Evolutionary conservation across 2,113 vertebrate species (phyloP), one percentile per base, ranked within the genome.

Genomic region (Polypterus bichir): DNA sequence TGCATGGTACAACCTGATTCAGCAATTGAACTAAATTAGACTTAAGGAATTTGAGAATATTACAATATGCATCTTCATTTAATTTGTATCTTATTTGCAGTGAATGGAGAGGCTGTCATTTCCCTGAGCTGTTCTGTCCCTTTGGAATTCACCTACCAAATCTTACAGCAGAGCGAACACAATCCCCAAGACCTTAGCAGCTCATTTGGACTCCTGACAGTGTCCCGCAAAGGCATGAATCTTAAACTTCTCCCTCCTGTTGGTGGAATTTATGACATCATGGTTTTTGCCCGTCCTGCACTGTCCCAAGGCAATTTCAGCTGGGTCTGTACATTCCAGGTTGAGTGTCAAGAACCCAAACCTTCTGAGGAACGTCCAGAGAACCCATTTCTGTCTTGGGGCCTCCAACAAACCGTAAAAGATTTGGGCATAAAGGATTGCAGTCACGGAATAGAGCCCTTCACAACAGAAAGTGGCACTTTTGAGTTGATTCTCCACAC

Each of bases 251-350:
- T 80, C 46, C 86, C 86, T 0, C 83, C 85, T 0, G 4, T 72
- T 0, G 7, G 66, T 4, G 86, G 86, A 5, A 65, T 71, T 3
- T 91, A 87, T 0, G 79, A 89, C 27, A 74, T 92, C 9, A 87
- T 84, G 75, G 73, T 91, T 65, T 91, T 89, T 0, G 86, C 86
- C 0, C 74, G 81, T 5, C 73, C 70, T 0, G 71, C 79, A 0
- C 52, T 63, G 1, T 67, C 79, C 47, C 59, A 65, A 48, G 66
- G 75, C 0, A 62, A 74, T 2, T 82, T 78, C 62, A 62, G 57
- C 9, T 91, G 88, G 86, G 77, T 89, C 48, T 91, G 86, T 66
- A 83, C 88, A 71, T 84, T 87, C 60, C 81, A 81, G 2, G 72
- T 92, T 1, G 81, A 86, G 2, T 87, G 81, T 58, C 70, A 70